Evolutionary conservation across 2,113 vertebrate species (phyloP).

Genomic region (Charadrius vociferus): DNA sequence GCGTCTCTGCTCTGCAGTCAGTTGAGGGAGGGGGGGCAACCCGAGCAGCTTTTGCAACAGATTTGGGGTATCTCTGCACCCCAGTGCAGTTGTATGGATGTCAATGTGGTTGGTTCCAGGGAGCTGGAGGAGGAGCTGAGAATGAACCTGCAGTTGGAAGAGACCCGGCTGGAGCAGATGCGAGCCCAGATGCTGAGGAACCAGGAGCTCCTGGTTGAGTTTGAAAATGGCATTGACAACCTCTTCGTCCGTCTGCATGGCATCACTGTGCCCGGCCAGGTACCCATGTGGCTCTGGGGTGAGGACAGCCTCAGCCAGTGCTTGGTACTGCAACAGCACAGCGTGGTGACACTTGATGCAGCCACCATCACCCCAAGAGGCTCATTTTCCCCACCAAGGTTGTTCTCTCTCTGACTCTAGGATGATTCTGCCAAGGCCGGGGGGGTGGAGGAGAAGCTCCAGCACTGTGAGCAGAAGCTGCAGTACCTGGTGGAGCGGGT

Average conservation of each 20-base stretch:
- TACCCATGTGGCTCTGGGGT: fast-evolving
- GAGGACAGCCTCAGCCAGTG: fast-evolving
- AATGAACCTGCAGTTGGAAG: neutral
- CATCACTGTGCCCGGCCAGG: neutral
- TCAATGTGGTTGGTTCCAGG: neutral
- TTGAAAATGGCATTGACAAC: neutral
- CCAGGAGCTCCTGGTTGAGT: neutral
- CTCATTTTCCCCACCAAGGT: neutral
- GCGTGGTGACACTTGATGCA: fast-evolving
- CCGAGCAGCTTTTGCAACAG: neutral
- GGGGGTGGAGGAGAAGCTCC: neutral
- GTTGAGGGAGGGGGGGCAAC: no score
- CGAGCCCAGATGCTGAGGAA: neutral
- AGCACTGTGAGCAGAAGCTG: neutral
- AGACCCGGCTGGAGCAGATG: neutral
- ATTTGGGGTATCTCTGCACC: neutral
- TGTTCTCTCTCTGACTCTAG: neutral
- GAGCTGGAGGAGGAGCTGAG: neutral
- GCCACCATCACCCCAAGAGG: neutral
- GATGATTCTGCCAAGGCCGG: fast-evolving
- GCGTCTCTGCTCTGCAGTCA: neutral
- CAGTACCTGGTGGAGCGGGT: neutral
- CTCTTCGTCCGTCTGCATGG: neutral
- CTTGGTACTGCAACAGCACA: neutral
- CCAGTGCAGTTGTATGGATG: neutral